Evolutionary conservation across 2,113 vertebrate species (phyloP), one percentile per base, ranked within the genome.

Genomic region (Scomber japonicus): DNA sequence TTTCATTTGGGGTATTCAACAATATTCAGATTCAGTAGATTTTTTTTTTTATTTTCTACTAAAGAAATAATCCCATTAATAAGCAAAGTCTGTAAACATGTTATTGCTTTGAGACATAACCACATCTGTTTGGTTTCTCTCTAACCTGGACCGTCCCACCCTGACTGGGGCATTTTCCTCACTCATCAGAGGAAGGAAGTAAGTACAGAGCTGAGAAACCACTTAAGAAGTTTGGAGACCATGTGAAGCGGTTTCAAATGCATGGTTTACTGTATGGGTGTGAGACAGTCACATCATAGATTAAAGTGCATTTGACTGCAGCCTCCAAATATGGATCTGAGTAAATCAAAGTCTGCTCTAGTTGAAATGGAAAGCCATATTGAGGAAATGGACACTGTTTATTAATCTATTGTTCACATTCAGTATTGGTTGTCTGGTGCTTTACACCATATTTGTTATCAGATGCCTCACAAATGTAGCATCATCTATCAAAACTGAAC

Each of bases 131-230:
- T 80, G 91, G 75, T 76, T 83, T 65, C 76, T 65, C 54, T 77
- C 51, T 88, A 82, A 88, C 71, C 72, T 75, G 75, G 64, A 77
- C 81, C 44, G 13, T 72, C 69, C 79, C 60, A 69, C 30, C 75
- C 59, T 83, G 60, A 86, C 80, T 80, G 74, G 74, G 59, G 80
- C 17, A 60, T 70, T 82, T 85, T 79, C 60, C 45, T 86, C 71
- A 84, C 56, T 62, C 53, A 74, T 45, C 76, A 82, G 86, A 88
- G 74, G 84, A 46, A 83, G 78, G 71, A 85, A 71, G 88, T 91
- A 84, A 92, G 93, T 93, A 92, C 68, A 2, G 62, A 69, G 45
- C 44, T 35, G 21, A 49, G 27, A 66, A 12, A 54, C 12, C 13
- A 15, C 15, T 4, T 1, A 24, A 17, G 57, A 16, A 55, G 35